Base-by-base conservation (phyloP, 2,888 invertebrate genomes). In the Agrilus mali region DNA sequence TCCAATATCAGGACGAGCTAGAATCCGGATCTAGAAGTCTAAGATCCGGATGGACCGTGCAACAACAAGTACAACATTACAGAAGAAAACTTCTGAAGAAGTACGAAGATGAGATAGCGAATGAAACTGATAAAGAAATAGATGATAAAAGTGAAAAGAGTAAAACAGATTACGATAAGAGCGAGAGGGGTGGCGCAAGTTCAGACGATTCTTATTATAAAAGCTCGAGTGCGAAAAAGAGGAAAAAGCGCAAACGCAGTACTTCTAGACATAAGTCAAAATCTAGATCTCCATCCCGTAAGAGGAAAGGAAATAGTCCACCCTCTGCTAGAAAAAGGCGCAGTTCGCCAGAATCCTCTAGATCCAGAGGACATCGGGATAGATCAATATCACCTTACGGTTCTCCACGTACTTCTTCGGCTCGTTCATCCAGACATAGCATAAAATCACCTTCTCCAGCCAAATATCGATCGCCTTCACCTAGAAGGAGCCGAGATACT, bases 1-100 rank as follows among this genome's bases (percentile, higher is more conserved):
- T 96, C 70, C 87, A 89, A 63, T 96, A 93, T 72, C 92, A 93
- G 66, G 96, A 96, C 71, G 95, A 95, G 65, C 66, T 96, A 54
- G 96, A 96, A 69, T 82, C 82, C 3, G 94, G 94, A 1, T 75
- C 79, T 55, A 73, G 85, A 45, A 73, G 75, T 32, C 62, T 84
- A 16, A 82, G 86, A 55, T 66, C 78, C 39, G 86, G 80, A 6
- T 84, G 87, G 76, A 74, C 81, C 7, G 71, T 88, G 49, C 67
- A 75, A 37, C 83, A 87, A 60, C 93, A 95, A 71, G 83, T 94
- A 27, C 86, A 90, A 60, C 86, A 92, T 69, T 94, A 92, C 67
- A 70, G 95, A 31, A 75, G 86, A 55, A 93, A 93, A 64, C 75
- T 96, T 43, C 75, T 94, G 50, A 80, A 83, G 63, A 90, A 88